Conservation (phyloP, 2,113 vertebrate genomes). For the Arizona elegans region DNA sequence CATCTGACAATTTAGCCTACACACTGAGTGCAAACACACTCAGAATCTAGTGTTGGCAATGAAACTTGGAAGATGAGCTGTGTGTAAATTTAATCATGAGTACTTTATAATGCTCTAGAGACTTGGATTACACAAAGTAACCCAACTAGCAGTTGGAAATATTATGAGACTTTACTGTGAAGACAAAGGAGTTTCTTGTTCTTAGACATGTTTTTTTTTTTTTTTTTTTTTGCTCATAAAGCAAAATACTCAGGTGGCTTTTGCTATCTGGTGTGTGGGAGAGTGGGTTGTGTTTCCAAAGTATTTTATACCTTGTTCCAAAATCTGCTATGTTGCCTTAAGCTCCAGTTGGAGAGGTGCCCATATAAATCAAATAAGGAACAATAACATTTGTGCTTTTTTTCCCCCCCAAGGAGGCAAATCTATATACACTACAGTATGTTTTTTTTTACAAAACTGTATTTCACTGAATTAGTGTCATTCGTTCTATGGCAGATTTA, state of each 20-base stretch:
- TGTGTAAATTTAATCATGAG: background rate
- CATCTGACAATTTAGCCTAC: background rate
- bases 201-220: background rate
- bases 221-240: background rate
- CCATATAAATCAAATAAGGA: background rate
- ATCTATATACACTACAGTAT: background rate
- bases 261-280: background rate
- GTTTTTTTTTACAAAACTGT: background rate
- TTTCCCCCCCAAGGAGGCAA: background rate
- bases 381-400: background rate
- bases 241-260: background rate
- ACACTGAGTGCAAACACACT: background rate
- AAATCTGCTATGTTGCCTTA: background rate
- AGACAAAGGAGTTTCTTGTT: slow-evolving; percentile 4
- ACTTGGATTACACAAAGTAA: slow-evolving; percentile 2
- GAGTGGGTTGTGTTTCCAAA: background rate
- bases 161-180: background rate
- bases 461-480: background rate
- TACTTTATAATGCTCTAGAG: background rate
- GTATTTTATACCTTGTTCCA: background rate
- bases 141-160: background rate
- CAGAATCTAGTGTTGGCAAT: background rate
- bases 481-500: background rate
- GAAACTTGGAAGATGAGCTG: background rate
- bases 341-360: background rate